Conservation (phyloP, 2,888 invertebrate species). For the Athetis lepigone region DNA sequence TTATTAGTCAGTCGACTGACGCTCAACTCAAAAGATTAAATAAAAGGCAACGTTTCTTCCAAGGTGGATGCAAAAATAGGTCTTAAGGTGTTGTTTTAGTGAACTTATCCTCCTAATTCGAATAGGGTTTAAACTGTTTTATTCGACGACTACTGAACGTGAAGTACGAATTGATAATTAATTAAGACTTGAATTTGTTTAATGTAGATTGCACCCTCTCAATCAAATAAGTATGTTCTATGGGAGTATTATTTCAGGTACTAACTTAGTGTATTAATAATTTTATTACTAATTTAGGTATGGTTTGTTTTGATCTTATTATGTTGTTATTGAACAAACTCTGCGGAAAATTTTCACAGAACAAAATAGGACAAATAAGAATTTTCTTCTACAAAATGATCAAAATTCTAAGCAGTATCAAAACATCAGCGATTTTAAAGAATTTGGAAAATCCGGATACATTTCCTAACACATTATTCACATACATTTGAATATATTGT, state of each 20-base stretch:
- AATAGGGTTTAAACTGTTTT: background rate
- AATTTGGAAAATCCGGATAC: slow-evolving; percentile 50
- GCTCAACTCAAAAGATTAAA: too few relatives aligned
- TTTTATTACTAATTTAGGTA: too few relatives aligned
- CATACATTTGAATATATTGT: slow-evolving; percentile 62
- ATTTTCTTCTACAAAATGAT: background rate
- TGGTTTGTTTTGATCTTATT: too few relatives aligned
- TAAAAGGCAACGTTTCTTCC: too few relatives aligned
- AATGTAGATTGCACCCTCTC: slow-evolving; percentile 12
- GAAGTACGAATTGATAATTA: slow-evolving; percentile 26
- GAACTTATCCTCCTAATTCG: background rate
- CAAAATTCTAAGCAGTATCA: slow-evolving; percentile 39
- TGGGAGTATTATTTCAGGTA: background rate
- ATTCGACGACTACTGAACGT: background rate
- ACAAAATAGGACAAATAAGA: slow-evolving; percentile 21
- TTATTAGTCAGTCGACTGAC: too few relatives aligned
- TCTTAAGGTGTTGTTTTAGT: background rate
- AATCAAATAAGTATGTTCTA: slow-evolving; percentile 26
- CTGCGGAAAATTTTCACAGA: background rate
- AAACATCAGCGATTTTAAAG: slow-evolving; percentile 47
- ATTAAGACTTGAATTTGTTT: slow-evolving; percentile 45
- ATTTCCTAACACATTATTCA: slow-evolving; percentile 57
- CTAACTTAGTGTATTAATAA: too few relatives aligned
- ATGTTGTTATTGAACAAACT: too few relatives aligned
- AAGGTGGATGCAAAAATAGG: background rate